Base-by-base conservation (phyloP, 2,888 invertebrate genomes). In the Hedya salicella region DNA sequence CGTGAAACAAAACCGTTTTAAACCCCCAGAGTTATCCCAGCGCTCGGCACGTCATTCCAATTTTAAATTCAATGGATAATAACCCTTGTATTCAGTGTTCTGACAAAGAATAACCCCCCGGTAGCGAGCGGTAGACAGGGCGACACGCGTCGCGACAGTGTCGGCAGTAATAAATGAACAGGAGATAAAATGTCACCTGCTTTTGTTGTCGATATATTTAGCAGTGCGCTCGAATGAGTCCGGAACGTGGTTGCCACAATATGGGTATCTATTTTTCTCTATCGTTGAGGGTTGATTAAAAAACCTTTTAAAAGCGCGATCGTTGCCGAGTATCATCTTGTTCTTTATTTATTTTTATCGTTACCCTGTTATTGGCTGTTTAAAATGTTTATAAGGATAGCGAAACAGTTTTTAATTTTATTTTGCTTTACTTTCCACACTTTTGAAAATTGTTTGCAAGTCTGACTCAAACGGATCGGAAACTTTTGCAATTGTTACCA, bases 151-250 rank as follows among this genome's bases (percentile, higher is more conserved):
- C 52, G 11, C 50, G 56, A 56, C 42, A 13, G 30, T 40, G 17
- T 9, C 52, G 52, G 48, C 59, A 21, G 19, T 32, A 19, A 49
- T 48, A 59, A 59, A 59, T 59, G 19, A 62, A 21, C 53, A 3
- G 14, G 44, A 21, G 53, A 53, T 44, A 52, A 62, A 62, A 59
- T 62, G 62, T 62, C 46, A 52, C 44, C 36, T 32, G 52, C 52
- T 39, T 49, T 39, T 44, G 42, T 32, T 30, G 5, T 52, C 25
- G 19, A 14, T 44, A 30, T 44, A 42, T 56, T 56, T 39, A 39
- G 36, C 21, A 14, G 53, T 40, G 25, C 52, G 17, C 36, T 17
- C 11, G 6, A 21, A n/a, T n/a, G 52, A 9, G 19, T 19, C 19
- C 19, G 2, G n/a, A 13, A 25, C 25, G 25, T 6, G 25, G 6